Percentiles rank a stretch among this genome's conserved stretches.
Evolutionary conservation across 2,888 invertebrate genomes (phyloP).

Genomic region (Exephanes ischioxanthus): DNA sequence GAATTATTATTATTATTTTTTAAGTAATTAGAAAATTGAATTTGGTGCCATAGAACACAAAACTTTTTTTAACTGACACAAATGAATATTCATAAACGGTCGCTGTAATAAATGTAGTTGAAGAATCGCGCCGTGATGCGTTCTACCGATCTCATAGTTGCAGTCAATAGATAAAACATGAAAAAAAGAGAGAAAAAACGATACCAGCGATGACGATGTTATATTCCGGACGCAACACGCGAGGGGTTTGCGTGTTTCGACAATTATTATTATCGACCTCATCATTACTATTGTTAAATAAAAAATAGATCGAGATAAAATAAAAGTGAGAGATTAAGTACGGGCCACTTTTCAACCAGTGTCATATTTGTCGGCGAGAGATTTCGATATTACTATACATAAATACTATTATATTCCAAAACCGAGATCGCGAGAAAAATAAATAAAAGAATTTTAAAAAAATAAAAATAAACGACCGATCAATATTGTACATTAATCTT

Average conservation of each 20-base stretch:
- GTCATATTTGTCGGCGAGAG: conserved; percentile 42
- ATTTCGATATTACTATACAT: conserved; percentile 47
- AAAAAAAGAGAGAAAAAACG: conserved; percentile 26
- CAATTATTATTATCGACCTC: conserved; percentile 42
- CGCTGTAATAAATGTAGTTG: conserved; percentile 77
- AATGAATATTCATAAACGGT: conserved; percentile 69
- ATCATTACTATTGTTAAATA: conserved; percentile 45
- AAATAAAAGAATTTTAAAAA: conserved; percentile 39
- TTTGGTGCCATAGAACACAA: conserved; percentile 6
- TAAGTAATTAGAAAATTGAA: not conserved
- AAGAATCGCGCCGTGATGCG: conserved; percentile 69
- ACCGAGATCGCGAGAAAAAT: conserved; percentile 30
- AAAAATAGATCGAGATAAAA: conserved; percentile 36
- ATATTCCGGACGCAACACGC: conserved; percentile 27
- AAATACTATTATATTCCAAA: conserved; percentile 27
- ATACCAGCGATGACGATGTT: conserved; percentile 1
- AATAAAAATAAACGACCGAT: conserved; percentile 52
- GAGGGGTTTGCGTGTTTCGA: conserved; percentile 26
- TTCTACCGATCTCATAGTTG: conserved; percentile 70
- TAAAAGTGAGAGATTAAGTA: conserved; percentile 21
- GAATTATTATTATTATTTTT: not conserved
- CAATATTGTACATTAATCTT: conserved; percentile 77
- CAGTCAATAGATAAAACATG: conserved; percentile 70
- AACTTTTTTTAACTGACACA: conserved; percentile 37
- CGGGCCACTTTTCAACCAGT: conserved; percentile 32